Conservation (phyloP, 53 echinoderm and acorn worm species). For the Holothuria leucospilota region DNA sequence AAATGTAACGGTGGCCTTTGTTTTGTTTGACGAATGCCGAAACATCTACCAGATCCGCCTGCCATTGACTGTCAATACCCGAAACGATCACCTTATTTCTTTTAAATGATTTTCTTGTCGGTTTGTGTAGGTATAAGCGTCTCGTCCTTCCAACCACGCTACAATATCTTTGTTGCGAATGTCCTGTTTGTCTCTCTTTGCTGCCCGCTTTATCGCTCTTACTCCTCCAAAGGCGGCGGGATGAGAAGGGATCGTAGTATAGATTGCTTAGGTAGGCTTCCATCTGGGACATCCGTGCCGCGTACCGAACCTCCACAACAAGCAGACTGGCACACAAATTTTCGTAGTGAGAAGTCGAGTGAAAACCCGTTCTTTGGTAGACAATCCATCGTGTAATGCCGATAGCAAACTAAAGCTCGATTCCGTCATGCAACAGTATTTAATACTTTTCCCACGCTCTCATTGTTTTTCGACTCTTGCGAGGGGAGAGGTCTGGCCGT, state of each 20-base stretch:
- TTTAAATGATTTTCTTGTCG: conserved; percentile 12
- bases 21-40: conserved; percentile 27
- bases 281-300: not conserved
- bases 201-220: too few species aligned
- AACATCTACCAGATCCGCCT: conserved; percentile 62
- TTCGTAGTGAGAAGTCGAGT: not conserved
- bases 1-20: conserved; percentile 38
- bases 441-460: conserved; percentile 35
- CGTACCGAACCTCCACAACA: too few species aligned
- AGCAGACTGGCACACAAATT: not conserved
- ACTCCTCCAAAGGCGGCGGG: too few species aligned
- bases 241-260: conserved; percentile 4
- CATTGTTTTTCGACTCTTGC: too few species aligned
- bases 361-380: conserved; percentile 25
- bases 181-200: not conserved
- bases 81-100: conserved; percentile 46
- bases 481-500: too few species aligned
- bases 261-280: not conserved
- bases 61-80: conserved; percentile 55
- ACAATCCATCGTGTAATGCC: conserved; percentile 7
- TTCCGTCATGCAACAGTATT: not conserved
- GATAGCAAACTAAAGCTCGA: not conserved
- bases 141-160: too few species aligned
- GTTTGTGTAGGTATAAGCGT: too few species aligned
- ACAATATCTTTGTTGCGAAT: not conserved